Evolutionary conservation across 1,140 invertebrate genomes (phyloP), one percentile per base, ranked within the genome.

Genomic region (Drosophila littoralis): DNA sequence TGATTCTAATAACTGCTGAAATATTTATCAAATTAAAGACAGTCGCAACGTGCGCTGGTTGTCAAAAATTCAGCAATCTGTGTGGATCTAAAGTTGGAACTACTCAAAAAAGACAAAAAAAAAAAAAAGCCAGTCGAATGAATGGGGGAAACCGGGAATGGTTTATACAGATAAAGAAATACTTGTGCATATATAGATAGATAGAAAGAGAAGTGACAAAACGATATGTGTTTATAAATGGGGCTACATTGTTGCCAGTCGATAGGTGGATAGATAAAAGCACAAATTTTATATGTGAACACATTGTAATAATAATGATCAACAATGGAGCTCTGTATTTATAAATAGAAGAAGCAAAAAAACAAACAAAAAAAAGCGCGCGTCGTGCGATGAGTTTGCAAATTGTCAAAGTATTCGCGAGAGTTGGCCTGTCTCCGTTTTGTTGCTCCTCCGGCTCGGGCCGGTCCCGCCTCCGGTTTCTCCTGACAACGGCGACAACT

Each of bases 381-480:
- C 28, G 52, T 50, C 46, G 57, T 52, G 57, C 59, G 67, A 35
- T 58, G 55, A 73, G 40, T 73, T 73, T 68, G 70, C 70, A 35
- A 73, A 68, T 68, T 73, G 64, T 73, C 70, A 59, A 68, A 73
- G 64, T 54, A 67, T 50, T 65, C 45, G 42, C 55, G 40, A 54
- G 2, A 17, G 40, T 67, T 51, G 12, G n/a, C n/a, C 40, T 61
- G 17, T 54, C 22, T 28, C 8, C 32, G 28, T 22, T 10, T 42
- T 36, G 42, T 28, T 8, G 9, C 13, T 32, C 12, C 46, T 10
- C 35, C 9, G 7, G 28, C 36, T 17, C 13, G 32, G 57, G 52
- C 64, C 64, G 52, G 70, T 73, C 40, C 70, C 70, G 70, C 70
- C 70, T 73, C 35, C 70, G 42, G 70, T 73, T 73, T 73, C 70